Conservation (phyloP, 2,888 invertebrate genomes). For the Brachypalpus laphriformis region DNA sequence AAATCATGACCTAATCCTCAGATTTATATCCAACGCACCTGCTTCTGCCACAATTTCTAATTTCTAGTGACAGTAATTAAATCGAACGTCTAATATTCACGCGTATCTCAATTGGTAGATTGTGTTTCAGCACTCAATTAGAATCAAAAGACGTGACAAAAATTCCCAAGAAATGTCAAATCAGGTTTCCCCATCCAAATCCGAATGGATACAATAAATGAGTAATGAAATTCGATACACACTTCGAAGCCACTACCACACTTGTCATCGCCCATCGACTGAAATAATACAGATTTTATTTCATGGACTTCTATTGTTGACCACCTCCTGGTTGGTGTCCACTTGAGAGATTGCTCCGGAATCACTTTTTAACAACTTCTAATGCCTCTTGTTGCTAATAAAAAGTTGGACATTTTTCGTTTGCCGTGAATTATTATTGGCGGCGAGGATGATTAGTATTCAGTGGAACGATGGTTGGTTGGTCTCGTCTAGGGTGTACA, state of each 20-base stretch:
- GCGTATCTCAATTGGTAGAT: slow-evolving; percentile 1
- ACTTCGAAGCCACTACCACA: not conserved
- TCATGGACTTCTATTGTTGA: slow-evolving; percentile 3
- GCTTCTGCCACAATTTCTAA: not conserved
- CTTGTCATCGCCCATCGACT: not conserved
- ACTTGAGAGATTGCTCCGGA: slow-evolving; percentile 7
- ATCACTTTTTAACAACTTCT: not conserved
- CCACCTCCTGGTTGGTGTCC: not conserved
- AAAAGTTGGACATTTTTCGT: not conserved
- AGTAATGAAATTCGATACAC: slow-evolving; percentile 32
- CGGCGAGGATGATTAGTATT: not conserved
- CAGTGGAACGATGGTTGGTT: not conserved
- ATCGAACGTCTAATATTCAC: not conserved
- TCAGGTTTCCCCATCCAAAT: slow-evolving; percentile 6
- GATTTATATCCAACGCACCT: not conserved
- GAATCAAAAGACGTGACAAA: slow-evolving; percentile 21
- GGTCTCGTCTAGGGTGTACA: not conserved
- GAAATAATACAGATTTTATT: not conserved
- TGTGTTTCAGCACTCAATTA: slow-evolving; percentile 3
- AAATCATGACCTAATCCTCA: not conserved
- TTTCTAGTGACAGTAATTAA: not conserved
- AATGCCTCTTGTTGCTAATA: not conserved
- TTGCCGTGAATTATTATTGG: not conserved
- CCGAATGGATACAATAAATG: not conserved
- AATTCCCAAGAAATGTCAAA: slow-evolving; percentile 27